These are phyloP conservation scores for Anastatus disparis DNA, from an alignment of 1,140 invertebrate genomes.

Conservation along the genomic window DNA sequence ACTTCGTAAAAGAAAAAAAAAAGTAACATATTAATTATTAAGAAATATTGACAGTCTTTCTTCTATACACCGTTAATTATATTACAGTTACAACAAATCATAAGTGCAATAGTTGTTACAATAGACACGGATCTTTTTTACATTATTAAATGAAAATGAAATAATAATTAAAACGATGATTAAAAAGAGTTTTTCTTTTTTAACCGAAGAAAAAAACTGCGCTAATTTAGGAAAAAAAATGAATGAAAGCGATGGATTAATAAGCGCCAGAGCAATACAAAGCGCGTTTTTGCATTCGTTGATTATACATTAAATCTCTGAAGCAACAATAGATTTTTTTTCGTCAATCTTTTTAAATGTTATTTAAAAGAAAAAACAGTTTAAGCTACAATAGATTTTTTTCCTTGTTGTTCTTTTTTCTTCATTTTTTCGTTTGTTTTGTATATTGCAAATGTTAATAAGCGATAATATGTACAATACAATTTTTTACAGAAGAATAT, in stretches of 20 bases:
- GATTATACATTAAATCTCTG: background rate
- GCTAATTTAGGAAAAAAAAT: background rate
- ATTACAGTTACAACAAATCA: constrained; percentile 59
- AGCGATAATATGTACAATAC: constrained; percentile 28
- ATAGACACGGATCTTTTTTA: constrained; percentile 58
- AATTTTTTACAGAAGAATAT: constrained; percentile 26
- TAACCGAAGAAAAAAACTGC: constrained; percentile 2
- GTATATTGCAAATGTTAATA: constrained; percentile 16
- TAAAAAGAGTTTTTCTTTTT: too few relatives aligned
- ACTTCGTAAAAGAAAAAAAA: constrained; percentile 31
- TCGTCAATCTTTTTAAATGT: constrained; percentile 13
- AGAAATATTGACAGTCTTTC: constrained; percentile 49
- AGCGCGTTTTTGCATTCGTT: background rate
- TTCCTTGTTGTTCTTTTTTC: constrained; percentile 30
- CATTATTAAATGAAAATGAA: constrained; percentile 32
- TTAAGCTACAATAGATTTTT: too few relatives aligned
- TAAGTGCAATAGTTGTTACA: constrained; percentile 68
- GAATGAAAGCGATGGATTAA: too few relatives aligned
- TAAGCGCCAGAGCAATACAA: background rate
- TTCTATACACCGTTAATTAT: constrained; percentile 48
- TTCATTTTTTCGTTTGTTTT: constrained; percentile 5
- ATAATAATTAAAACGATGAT: background rate
- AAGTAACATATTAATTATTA: constrained; percentile 48
- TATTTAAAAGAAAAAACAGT: too few relatives aligned
- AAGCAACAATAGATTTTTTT: constrained; percentile 21